phyloP scores from a whole-genome alignment of 2,113 vertebrate species.

The Tachysurus vachellii region DNA sequence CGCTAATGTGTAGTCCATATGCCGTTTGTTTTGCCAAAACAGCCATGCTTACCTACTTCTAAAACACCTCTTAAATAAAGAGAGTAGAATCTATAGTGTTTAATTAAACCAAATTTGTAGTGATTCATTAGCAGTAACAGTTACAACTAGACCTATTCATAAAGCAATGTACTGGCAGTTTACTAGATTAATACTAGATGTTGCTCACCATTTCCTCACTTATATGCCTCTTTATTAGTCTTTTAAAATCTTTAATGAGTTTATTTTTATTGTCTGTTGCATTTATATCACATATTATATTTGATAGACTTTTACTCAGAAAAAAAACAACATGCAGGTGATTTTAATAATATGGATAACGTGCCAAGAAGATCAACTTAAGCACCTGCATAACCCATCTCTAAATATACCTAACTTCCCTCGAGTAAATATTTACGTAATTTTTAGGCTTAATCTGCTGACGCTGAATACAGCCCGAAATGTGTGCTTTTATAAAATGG shows the following conservation, averaged over 20 bases:
- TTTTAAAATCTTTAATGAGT: neutral
- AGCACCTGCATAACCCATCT: neutral
- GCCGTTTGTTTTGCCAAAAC: slow-evolving; percentile 51
- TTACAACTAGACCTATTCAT: neutral
- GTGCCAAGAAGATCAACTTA: neutral
- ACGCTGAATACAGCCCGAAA: neutral
- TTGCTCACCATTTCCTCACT: neutral
- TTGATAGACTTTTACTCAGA: neutral
- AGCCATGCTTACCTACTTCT: neutral
- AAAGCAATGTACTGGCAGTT: neutral
- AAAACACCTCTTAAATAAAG: neutral
- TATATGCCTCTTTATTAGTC: neutral
- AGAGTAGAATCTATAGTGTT: neutral
- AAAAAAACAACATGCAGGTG: neutral
- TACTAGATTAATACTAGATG: neutral
- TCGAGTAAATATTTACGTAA: neutral
- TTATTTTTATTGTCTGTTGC: neutral
- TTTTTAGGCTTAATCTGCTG: neutral
- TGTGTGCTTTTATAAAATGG: slow-evolving; percentile 1
- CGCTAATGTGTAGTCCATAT: slow-evolving; percentile 66
- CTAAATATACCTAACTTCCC: neutral
- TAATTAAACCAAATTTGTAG: neutral
- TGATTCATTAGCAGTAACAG: neutral
- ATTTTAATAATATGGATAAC: neutral
- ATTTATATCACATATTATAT: neutral